Conservation (phyloP, 2,888 invertebrate genomes). For the Mesochorus sp. region DNA sequence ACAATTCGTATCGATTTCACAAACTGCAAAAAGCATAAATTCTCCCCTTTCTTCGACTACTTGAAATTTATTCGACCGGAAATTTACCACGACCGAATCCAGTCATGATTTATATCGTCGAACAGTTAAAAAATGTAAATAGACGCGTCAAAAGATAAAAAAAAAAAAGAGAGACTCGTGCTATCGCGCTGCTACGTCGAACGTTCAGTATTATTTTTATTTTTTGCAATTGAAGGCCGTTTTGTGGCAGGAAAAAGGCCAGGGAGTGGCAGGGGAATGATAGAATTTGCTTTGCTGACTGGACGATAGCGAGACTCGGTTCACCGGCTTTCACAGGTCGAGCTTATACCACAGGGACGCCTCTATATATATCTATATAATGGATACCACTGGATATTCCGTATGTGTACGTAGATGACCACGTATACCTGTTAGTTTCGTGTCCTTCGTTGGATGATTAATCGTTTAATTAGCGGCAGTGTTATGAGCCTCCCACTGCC, state of each 20-base stretch:
- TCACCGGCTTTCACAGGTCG: conserved; percentile 67
- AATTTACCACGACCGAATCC: background rate
- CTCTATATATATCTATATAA: conserved; percentile 62
- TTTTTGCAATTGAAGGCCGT: conserved; percentile 21
- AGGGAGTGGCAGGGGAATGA: background rate
- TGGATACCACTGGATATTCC: conserved; percentile 55
- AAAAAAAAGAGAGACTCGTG: conserved; percentile 20
- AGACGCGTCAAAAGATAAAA: conserved; percentile 7
- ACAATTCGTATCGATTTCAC: too few species aligned
- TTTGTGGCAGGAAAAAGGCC: conserved; percentile 27
- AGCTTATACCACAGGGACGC: conserved; percentile 66
- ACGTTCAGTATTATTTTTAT: background rate
- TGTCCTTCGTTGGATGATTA: conserved; percentile 81
- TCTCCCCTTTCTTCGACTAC: background rate
- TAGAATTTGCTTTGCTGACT: conserved; percentile 44
- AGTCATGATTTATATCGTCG: conserved; percentile 24
- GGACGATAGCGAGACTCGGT: conserved; percentile 48
- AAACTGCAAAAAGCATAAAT: too few species aligned
- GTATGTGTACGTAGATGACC: conserved; percentile 56
- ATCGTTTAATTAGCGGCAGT: conserved; percentile 81
- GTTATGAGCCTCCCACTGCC: conserved; percentile 76
- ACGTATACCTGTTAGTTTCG: conserved; percentile 75
- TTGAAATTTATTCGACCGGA: conserved; percentile 2
- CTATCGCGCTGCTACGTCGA: conserved; percentile 40
- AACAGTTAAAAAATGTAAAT: conserved; percentile 30